Evolutionary conservation across 1,140 invertebrate genomes (phyloP), one percentile per base, ranked within the genome.

Genomic region (Drosophila simulans): DNA sequence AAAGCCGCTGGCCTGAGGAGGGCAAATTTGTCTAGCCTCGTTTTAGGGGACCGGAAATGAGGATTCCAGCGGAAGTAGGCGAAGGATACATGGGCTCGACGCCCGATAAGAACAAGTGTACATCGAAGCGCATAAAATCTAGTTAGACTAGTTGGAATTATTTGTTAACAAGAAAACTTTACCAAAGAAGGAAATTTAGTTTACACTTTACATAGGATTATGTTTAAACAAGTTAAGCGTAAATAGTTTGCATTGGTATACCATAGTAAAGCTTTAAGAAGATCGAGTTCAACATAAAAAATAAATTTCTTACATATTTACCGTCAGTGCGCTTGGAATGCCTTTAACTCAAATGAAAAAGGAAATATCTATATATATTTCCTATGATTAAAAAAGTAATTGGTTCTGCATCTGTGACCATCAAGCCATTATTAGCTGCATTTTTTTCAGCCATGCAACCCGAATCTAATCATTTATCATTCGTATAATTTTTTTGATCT

Each of bases 1-100:
- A 39, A 25, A 40, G 35, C 25, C 17, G 52, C 64, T 42, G 13
- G 42, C 46, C 37, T 25, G 4, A 37, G 20, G 34, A 45, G 15
- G 45, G 43, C 31, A 54, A 75, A 77, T 74, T 74, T 58, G 54
- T 76, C 34, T 78, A 51, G 37, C 45, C 35, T n/a, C 37, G 22
- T 39, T 37, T 62, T 64, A 15, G 40, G 20, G 31, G 2, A 54
- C 55, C 40, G 75, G 70, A 79, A 79, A 83, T 83, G 53, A 75
- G 57, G 68, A 73, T 25, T 68, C 37, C 45, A 66, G 31, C 60
- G 65, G 75, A 78, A 75, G 53, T 77, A 49, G 68, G 55, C 22
- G 17, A 53, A 25, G 42, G 12, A 39, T 25, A 58, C 54, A 64
- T 27, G 31, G 17, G 13, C 17, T 20, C 55, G 3, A 1, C 31